Percentiles rank a stretch among this genome's conserved stretches.
phyloP scores from a whole-genome alignment of 2,888 invertebrate species.

The Aquatica leii region DNA sequence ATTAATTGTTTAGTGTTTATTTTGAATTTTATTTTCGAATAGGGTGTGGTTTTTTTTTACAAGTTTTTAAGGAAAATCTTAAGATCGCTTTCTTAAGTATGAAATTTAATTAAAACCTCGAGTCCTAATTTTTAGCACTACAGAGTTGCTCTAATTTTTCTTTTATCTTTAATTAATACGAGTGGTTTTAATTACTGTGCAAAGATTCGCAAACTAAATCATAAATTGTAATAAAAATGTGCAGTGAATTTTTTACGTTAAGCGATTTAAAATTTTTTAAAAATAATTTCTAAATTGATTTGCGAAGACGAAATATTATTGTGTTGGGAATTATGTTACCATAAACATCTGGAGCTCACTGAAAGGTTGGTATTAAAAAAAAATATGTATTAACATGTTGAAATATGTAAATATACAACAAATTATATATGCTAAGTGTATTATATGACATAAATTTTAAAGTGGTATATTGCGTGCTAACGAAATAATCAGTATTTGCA shows the following conservation, averaged over 20 bases:
- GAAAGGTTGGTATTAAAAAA: constrained; percentile 7
- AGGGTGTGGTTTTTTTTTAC: constrained; percentile 16
- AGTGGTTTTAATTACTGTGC: constrained; percentile 3
- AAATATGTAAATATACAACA: background rate
- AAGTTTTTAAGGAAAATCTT: too few relatives aligned
- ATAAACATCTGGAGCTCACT: constrained; percentile 11
- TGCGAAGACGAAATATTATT: background rate
- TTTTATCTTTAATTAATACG: background rate
- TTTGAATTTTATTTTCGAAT: constrained; percentile 7
- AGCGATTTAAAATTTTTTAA: background rate
- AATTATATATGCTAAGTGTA: background rate
- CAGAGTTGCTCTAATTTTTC: too few relatives aligned
- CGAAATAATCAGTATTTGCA: constrained; percentile 9
- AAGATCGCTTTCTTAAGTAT: too few relatives aligned
- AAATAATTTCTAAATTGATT: background rate
- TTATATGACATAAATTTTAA: constrained; percentile 4
- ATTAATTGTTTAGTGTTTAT: constrained; percentile 24
- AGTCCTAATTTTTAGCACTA: too few relatives aligned
- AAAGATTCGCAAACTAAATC: background rate
- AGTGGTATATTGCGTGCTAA: constrained; percentile 5
- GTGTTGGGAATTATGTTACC: background rate
- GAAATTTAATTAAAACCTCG: too few relatives aligned
- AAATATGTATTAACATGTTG: too few relatives aligned
- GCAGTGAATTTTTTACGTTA: background rate
- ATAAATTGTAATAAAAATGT: constrained; percentile 5